These are phyloP conservation scores for Palythoa caribaeorum DNA, from an alignment of 92 coral and sea anemone genomes.

Conservation along the genomic window DNA sequence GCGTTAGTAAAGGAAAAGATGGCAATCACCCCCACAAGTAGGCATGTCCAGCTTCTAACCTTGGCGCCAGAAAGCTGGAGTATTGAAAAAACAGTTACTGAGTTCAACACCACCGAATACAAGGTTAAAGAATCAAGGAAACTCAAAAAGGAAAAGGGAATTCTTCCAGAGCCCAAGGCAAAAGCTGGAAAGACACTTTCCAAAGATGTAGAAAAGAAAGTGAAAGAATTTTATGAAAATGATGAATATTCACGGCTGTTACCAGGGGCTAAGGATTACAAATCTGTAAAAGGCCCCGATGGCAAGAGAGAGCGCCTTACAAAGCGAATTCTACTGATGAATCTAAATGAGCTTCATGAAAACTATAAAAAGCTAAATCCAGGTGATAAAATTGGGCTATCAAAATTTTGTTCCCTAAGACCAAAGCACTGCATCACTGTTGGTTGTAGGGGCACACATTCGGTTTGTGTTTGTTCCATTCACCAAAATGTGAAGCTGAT, in stretches of 20 bases:
- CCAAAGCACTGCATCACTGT: background rate
- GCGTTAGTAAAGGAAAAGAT: background rate
- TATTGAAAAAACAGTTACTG: slow-evolving; percentile 2
- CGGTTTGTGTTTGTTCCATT: background rate
- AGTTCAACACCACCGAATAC: slow-evolving; percentile 23
- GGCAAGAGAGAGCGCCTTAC: background rate
- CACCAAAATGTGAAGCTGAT: background rate
- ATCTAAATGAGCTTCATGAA: background rate
- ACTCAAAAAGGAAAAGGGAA: background rate
- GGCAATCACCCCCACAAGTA: background rate
- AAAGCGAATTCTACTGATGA: background rate
- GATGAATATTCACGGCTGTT: slow-evolving; percentile 34
- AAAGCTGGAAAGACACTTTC: slow-evolving; percentile 34
- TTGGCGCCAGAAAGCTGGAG: slow-evolving; percentile 44
- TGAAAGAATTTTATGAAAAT: slow-evolving; percentile 20
- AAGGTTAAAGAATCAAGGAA: slow-evolving; percentile 25
- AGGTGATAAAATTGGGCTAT: background rate
- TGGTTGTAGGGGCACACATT: background rate
- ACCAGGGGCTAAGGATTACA: slow-evolving; percentile 11
- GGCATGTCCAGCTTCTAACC: background rate
- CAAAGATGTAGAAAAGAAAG: background rate
- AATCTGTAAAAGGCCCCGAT: background rate
- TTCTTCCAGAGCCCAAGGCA: background rate
- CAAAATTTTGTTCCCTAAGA: background rate
- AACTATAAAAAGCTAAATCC: background rate